A percentile compares a stretch with the other conserved stretches of the same genome.
Conservation (phyloP, 2,797 vertebrate genomes). For the Benthosema pterotum region DNA sequence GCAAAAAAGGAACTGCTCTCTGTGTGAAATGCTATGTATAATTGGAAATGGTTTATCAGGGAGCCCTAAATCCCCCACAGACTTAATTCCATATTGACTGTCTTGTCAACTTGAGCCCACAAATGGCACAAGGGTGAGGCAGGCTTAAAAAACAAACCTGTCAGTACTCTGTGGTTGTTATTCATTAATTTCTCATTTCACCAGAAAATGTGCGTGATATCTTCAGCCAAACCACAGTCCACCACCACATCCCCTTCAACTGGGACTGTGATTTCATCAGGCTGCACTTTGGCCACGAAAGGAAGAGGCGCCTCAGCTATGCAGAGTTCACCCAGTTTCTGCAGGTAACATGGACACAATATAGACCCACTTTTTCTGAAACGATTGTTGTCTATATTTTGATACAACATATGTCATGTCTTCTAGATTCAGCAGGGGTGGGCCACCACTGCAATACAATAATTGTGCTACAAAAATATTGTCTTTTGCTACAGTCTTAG, state of each 20-base stretch:
- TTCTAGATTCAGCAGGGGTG: too few species aligned
- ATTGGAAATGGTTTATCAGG: constrained; percentile 46
- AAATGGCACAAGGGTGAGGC: constrained; percentile 37
- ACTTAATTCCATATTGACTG: constrained; percentile 48
- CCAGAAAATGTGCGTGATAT: constrained; percentile 96
- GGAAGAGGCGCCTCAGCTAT: constrained; percentile 93
- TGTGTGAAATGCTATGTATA: constrained; percentile 46
- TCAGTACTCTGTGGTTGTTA: constrained; percentile 36
- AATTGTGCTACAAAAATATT: neutral
- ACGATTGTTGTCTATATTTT: neutral
- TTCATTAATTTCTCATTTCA: constrained; percentile 43
- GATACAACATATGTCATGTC: too few species aligned
- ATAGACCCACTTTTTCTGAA: neutral
- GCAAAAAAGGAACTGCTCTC: constrained; percentile 47
- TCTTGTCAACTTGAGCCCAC: constrained; percentile 44
- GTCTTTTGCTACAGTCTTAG: neutral
- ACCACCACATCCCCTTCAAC: constrained; percentile 98
- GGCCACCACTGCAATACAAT: too few species aligned
- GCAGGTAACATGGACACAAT: constrained; percentile 81
- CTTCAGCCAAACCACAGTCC: constrained; percentile 94
- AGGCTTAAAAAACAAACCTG: constrained; percentile 31
- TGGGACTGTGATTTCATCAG: constrained; percentile 98
- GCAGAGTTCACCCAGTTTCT: constrained; percentile 96
- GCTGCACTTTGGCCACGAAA: constrained; percentile 94
- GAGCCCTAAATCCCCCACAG: constrained; percentile 40